Conservation (phyloP, 2,888 invertebrate species). For the Esperia sulphurella region DNA sequence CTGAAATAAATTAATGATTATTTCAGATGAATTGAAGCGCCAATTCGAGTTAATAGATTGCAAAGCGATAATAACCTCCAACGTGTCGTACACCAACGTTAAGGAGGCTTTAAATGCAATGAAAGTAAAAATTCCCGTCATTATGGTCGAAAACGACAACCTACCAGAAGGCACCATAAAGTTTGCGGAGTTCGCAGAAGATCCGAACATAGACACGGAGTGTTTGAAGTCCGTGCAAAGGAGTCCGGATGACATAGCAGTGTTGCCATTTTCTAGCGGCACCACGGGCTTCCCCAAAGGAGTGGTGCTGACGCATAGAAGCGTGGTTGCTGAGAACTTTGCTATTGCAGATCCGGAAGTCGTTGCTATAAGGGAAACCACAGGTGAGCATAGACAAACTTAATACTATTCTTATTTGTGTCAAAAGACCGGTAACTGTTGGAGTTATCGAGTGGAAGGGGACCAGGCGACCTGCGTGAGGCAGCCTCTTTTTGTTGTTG, state of each 20-base stretch:
- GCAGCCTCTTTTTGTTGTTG: too few species aligned
- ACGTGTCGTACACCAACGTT: conserved; percentile 70
- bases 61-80: conserved; percentile 82
- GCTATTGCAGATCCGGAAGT: conserved; percentile 58
- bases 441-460: too few species aligned
- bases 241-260: conserved; percentile 78
- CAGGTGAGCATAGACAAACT: conserved; percentile 45
- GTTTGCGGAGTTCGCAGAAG: conserved; percentile 81
- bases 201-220: conserved; percentile 69
- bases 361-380: conserved; percentile 53
- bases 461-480: too few species aligned
- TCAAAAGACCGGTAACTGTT: too few species aligned
- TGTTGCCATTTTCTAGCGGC: conserved; percentile 91
- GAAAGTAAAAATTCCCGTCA: conserved; percentile 70
- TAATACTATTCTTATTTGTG: too few species aligned
- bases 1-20: not conserved
- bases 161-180: conserved; percentile 80
- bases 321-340: conserved; percentile 71
- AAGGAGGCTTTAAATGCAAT: conserved; percentile 63
- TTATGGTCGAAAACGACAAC: conserved; percentile 58
- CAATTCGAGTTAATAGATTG: conserved; percentile 81
- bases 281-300: conserved; percentile 92
- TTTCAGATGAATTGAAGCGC: conserved; percentile 84
- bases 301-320: conserved; percentile 82
- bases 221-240: conserved; percentile 65